Percentiles rank a stretch among this genome's conserved stretches.
Conservation (phyloP, 2,888 invertebrate genomes). For the Brassicogethes aeneus region DNA sequence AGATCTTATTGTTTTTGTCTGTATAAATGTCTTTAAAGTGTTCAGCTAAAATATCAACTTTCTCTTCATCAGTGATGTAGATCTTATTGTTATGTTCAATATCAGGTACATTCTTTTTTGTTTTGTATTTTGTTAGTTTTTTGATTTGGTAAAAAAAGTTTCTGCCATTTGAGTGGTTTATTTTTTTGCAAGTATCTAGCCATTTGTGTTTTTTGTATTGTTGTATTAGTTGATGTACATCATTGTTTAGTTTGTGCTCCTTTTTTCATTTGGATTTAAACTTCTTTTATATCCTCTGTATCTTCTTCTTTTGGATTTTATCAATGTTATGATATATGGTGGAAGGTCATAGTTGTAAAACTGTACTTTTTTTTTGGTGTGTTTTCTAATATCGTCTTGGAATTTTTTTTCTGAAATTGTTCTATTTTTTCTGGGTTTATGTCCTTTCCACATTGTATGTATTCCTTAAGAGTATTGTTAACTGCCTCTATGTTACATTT, state of each 20-base stretch:
- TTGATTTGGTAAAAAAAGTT: background rate
- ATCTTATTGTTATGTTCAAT: constrained; percentile 1
- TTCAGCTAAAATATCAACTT: background rate
- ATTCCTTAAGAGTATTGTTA: background rate
- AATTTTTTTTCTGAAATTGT: background rate
- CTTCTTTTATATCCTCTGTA: background rate
- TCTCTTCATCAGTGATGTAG: background rate
- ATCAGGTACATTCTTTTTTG: background rate
- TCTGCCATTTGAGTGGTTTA: background rate
- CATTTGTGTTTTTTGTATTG: background rate
- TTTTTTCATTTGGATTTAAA: background rate
- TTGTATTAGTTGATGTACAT: background rate
- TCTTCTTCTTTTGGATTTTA: background rate
- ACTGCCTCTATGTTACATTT: background rate
- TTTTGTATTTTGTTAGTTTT: background rate
- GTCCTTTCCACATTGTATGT: background rate
- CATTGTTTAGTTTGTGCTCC: background rate
- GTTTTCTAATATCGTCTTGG: background rate
- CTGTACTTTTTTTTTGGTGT: background rate
- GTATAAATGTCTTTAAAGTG: constrained; percentile 1
- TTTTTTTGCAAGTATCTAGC: background rate
- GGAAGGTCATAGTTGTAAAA: constrained; percentile 1
- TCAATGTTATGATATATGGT: background rate
- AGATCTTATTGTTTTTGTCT: background rate
- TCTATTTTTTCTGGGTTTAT: background rate